Conservation (phyloP, 1,140 invertebrate species). For the Pseudomyrmex pallidus region DNA sequence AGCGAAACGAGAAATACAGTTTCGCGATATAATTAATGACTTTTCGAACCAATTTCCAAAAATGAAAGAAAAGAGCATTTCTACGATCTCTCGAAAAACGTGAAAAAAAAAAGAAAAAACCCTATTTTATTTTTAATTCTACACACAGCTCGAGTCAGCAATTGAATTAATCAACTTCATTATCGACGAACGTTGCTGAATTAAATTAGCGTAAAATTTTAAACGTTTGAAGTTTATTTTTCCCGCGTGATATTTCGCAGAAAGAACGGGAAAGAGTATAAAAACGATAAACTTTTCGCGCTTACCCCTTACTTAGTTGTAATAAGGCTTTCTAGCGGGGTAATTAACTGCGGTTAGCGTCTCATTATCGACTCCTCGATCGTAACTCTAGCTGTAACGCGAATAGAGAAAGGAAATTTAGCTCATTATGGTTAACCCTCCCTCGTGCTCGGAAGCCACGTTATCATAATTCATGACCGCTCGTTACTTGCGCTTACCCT, state of each 20-base stretch:
- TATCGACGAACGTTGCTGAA: background rate
- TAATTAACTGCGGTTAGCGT: conserved; percentile 44
- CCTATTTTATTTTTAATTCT: no score
- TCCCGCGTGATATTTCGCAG: background rate
- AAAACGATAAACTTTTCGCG: conserved; percentile 20
- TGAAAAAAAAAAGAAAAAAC: no score
- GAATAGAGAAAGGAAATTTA: conserved; percentile 46
- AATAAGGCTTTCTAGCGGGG: conserved; percentile 7
- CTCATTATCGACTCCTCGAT: conserved; percentile 46
- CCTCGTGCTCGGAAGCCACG: conserved; percentile 4
- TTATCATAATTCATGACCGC: conserved; percentile 39
- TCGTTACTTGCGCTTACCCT: conserved; percentile 44
- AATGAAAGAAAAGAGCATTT: no score
- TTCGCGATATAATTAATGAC: no score
- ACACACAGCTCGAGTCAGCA: background rate
- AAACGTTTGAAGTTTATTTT: background rate
- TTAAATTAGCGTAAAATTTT: conserved; percentile 1
- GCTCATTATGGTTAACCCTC: conserved; percentile 40
- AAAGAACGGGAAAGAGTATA: background rate
- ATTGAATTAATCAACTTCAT: background rate
- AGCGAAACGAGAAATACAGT: background rate
- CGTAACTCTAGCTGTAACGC: conserved; percentile 17
- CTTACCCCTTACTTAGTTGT: conserved; percentile 7
- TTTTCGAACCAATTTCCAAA: no score
- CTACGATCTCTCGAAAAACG: no score